Evolutionary conservation across 2,113 vertebrate species (phyloP).

Genomic region (Prunella himalayana): DNA sequence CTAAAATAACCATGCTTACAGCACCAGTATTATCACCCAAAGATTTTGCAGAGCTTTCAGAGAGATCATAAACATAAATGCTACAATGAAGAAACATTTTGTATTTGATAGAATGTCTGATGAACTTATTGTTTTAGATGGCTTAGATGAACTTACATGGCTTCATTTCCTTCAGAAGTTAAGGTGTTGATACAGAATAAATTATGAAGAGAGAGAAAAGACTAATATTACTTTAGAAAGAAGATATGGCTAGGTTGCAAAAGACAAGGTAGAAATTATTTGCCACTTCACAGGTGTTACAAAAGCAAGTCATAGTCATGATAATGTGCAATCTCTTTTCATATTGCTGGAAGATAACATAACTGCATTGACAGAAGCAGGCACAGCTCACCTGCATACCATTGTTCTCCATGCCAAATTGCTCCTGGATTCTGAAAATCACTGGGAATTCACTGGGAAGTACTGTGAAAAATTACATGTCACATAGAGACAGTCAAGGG

Average conservation of each 20-base stretch:
- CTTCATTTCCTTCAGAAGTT: background rate
- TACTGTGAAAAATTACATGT: background rate
- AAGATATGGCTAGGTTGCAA: background rate
- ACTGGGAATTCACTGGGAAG: background rate
- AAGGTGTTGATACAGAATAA: background rate
- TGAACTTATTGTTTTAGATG: no score
- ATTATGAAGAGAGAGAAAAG: background rate
- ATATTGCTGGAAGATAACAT: background rate
- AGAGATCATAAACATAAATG: background rate
- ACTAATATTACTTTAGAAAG: background rate
- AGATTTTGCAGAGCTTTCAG: background rate
- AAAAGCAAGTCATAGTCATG: background rate
- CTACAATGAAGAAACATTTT: background rate
- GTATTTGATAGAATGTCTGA: background rate
- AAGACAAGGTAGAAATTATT: background rate
- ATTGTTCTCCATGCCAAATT: slow-evolving; percentile 17
- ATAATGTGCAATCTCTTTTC: background rate
- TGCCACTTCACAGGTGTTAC: background rate
- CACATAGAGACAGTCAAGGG: background rate
- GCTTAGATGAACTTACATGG: background rate
- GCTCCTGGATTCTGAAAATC: slow-evolving; percentile 15
- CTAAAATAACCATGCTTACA: slow-evolving; percentile 23
- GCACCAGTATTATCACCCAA: background rate
- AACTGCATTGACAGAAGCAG: background rate
- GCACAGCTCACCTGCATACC: background rate